Evolutionary conservation across 1,140 invertebrate genomes (phyloP).

Genomic region (Eumaeus atala): DNA sequence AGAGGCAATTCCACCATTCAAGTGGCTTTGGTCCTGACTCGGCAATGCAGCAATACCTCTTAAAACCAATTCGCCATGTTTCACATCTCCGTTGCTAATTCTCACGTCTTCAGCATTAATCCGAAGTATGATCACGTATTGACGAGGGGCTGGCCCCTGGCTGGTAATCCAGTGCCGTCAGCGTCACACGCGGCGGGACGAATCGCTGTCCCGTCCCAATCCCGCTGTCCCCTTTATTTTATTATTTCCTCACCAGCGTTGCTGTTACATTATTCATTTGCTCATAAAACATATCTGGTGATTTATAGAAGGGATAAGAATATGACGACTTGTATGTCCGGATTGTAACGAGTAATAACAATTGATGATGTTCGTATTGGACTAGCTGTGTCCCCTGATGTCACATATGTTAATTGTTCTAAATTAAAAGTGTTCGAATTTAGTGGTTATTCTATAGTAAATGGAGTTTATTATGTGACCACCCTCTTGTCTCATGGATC

Average conservation of each 20-base stretch:
- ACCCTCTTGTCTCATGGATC: no score
- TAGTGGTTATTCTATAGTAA: no score
- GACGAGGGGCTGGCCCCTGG: constrained; percentile 22
- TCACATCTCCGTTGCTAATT: no score
- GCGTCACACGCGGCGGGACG: constrained; percentile 39
- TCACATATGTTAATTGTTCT: no score
- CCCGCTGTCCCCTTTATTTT: constrained; percentile 52
- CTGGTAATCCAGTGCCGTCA: constrained; percentile 35
- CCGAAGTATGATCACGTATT: constrained; percentile 21
- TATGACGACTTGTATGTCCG: neutral
- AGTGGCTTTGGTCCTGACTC: no score
- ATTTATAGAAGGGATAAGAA: neutral
- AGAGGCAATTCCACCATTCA: no score
- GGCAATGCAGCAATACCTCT: no score
- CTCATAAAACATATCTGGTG: constrained; percentile 10
- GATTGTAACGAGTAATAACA: constrained; percentile 1
- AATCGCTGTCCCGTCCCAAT: constrained; percentile 47
- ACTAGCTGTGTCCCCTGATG: no score
- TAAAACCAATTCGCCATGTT: no score
- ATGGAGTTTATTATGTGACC: no score
- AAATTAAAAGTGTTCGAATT: no score
- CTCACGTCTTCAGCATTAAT: no score
- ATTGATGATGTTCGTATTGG: neutral
- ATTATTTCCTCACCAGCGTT: constrained; percentile 41
- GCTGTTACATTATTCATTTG: constrained; percentile 60